Conservation (phyloP, 2,113 vertebrate species). For the Phalacrocorax pelagicus region DNA sequence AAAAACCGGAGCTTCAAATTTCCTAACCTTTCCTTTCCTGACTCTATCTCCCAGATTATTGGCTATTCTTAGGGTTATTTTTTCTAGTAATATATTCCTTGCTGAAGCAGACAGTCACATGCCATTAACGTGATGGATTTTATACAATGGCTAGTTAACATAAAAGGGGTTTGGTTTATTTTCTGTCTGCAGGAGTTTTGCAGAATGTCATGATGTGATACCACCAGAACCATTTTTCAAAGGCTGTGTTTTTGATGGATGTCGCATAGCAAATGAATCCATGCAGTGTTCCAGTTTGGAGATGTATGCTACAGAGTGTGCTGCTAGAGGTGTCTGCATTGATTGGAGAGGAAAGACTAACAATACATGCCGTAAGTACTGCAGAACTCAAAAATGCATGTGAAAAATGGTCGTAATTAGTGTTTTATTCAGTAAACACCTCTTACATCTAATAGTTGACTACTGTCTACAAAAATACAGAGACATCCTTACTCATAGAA, state of each 20-base stretch:
- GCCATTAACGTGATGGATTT: neutral
- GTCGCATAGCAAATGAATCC: neutral
- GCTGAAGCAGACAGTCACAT: neutral
- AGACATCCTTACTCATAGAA: neutral
- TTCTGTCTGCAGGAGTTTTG: conserved; percentile 77
- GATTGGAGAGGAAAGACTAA: conserved; percentile 83
- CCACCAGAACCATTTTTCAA: conserved; percentile 67
- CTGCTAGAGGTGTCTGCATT: conserved; percentile 76
- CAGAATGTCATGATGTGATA: conserved; percentile 68
- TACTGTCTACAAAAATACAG: neutral
- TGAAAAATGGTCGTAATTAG: neutral
- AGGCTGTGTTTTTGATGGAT: conserved; percentile 79
- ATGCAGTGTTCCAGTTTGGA: conserved; percentile 80
- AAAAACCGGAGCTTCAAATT: neutral
- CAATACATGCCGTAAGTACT: conserved; percentile 80
- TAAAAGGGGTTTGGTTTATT: neutral
- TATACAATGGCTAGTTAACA: neutral
- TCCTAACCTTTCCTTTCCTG: neutral
- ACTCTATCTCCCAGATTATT: neutral
- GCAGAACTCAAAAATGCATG: neutral
- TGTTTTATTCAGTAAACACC: neutral
- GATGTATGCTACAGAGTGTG: conserved; percentile 83
- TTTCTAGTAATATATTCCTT: neutral
- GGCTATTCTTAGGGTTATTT: neutral
- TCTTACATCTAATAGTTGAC: neutral